phyloP scores from a whole-genome alignment of 2,797 vertebrate genomes.

The Coluber constrictor region DNA sequence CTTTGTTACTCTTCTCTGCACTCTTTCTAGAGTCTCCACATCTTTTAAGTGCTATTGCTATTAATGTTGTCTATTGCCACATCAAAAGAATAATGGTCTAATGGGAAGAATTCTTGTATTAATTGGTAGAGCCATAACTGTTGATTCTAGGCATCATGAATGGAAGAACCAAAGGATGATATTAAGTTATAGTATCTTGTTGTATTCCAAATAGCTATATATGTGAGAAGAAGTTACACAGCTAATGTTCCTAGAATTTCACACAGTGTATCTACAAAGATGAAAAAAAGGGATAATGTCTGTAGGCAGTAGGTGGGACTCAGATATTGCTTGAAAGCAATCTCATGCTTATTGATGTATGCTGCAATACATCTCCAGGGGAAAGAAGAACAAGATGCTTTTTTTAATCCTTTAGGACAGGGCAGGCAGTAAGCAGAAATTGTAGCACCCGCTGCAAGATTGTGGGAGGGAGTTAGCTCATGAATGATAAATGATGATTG shows the following conservation, averaged over 20 bases:
- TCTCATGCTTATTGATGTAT: not conserved
- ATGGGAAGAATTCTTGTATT: not conserved
- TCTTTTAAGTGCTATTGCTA: too few species aligned
- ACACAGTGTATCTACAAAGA: not conserved
- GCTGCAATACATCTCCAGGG: not conserved
- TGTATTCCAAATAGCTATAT: not conserved
- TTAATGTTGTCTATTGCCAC: not conserved
- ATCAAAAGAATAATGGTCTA: not conserved
- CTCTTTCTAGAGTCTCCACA: too few species aligned
- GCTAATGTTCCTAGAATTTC: not conserved
- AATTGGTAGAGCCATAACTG: not conserved
- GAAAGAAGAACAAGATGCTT: not conserved
- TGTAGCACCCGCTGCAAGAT: not conserved
- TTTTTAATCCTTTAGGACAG: not conserved
- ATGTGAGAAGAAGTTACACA: not conserved
- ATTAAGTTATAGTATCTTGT: not conserved
- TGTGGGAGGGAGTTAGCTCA: not conserved
- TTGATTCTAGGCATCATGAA: not conserved
- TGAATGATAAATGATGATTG: not conserved
- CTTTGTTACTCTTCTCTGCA: too few species aligned
- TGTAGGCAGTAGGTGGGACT: not conserved
- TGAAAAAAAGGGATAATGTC: not conserved
- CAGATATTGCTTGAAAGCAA: not conserved
- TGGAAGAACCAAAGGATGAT: not conserved
- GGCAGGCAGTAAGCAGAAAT: not conserved